Base-by-base conservation (phyloP, 2,113 vertebrate genomes). In the Isichthys henryi region DNA sequence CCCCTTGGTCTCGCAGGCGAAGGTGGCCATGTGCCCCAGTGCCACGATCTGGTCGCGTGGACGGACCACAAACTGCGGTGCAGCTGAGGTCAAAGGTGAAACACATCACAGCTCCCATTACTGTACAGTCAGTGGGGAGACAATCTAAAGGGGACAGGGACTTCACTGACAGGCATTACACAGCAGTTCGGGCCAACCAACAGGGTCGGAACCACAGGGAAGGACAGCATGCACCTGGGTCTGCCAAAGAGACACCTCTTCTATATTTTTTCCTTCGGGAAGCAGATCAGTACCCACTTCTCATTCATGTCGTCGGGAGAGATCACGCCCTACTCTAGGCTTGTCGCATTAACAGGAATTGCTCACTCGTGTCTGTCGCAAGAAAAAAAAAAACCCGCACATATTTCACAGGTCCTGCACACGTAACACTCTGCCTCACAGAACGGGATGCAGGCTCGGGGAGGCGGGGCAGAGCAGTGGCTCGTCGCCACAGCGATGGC, bases 11-110 rank as follows among this genome's bases (percentile, higher is more conserved):
- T 84, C 77, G 21, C 87, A 90, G 53, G 90, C 48, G 10, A 90
- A 90, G 80, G 49, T 43, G 77, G 82, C 90, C 27, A 96, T 97
- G 92, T 96, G 96, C 89, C 98, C 98, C 92, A 98, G 98, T 82
- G 96, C 95, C 90, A 97, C 97, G 93, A 97, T 97, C 95, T 99
- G 98, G 96, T 99, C 77, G 87, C 90, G 80, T 2, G 88, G 77
- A 39, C 86, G 52, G 48, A 90, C 53, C 27, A 85, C 53, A 43
- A 88, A 49, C 74, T 88, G 56, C 39, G 53, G 87, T 13, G 89
- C 87, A 15, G 77, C 90, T 90, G 86, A 70, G 52, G 90, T 85
- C 90, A 90, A 90, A 85, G 87, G 87, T 90, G 53, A 90, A 62
- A 90, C 74, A 84, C 7, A 90, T 66, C 45, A 90, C 43, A n/a